phyloP scores from a whole-genome alignment of 2,797 vertebrate genomes.

The Micropoecilia bifurca region DNA sequence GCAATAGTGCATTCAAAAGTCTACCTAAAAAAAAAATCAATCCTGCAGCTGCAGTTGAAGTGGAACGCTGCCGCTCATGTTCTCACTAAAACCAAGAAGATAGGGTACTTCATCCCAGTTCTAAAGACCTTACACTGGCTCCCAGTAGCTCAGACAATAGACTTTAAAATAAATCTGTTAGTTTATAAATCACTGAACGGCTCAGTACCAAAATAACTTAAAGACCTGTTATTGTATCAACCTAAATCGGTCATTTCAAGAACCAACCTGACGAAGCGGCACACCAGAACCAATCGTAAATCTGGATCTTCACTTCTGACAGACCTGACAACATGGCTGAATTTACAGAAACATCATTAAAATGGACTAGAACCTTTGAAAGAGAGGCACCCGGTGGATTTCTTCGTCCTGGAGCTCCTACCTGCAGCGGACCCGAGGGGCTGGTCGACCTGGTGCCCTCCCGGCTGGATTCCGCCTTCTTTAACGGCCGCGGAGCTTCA shows the following conservation, averaged over 20 bases:
- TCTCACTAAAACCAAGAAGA: too few species aligned
- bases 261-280: neutral
- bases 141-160: too few species aligned
- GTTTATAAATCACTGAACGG: too few species aligned
- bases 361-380: slow-evolving; percentile 3
- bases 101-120: too few species aligned
- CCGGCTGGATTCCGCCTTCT: slow-evolving; percentile 89
- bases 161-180: too few species aligned
- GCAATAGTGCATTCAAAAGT: too few species aligned
- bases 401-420: slow-evolving; percentile 74
- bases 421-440: slow-evolving; percentile 90
- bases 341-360: slow-evolving; percentile 3
- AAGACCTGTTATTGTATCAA: too few species aligned
- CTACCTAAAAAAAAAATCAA: too few species aligned
- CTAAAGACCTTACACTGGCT: too few species aligned
- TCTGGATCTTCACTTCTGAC: neutral
- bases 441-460: slow-evolving; percentile 89
- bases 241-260: neutral
- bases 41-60: too few species aligned
- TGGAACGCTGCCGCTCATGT: too few species aligned
- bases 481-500: slow-evolving; percentile 87
- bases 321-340: neutral
- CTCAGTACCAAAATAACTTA: too few species aligned
- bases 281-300: neutral
- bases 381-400: slow-evolving; percentile 7